Evolutionary conservation across 2,113 vertebrate genomes (phyloP), one percentile per base, ranked within the genome.

Genomic region (Nettapus auritus): DNA sequence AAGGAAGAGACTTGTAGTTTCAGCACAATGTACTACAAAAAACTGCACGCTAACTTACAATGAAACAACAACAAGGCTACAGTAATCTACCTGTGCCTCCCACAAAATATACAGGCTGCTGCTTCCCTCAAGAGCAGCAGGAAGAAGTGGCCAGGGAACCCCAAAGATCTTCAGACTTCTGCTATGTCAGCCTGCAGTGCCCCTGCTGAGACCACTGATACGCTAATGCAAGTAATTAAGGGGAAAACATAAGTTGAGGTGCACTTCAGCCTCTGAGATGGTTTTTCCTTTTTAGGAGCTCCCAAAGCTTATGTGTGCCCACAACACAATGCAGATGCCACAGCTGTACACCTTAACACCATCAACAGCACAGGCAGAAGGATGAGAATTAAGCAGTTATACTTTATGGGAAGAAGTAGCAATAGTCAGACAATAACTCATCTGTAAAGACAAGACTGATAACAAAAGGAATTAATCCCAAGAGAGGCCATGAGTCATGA

Each of bases 401-500:
- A 26, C 18, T 48, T 74, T 20, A 44, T 11, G 28, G 31, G 66
- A 77, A 89, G 25, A 14, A 84, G 17, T 17, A 75, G 1, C 40
- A 74, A 84, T 14, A 48, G 46, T 48, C 46, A 67, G 18, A 20
- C 46, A 81, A 55, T 28, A 75, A 78, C 18, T 38, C 6, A 40
- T 46, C 18, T n/a, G 10, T 48, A 69, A 87, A 4, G 34, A 48
- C 31, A 60, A 70, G 25, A 55, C 46, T 28, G 16, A 33, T 17
- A 50, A 81, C 20, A 53, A 57, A 33, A 56, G 7, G 23, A 86
- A 57, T 57, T 74, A 2, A 86, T 25, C 60, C 46, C 26, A 79
- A 66, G 63, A 80, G n/a, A 36, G 8, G 8, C 6, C 3, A 1
- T 28, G 4, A 42, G 31, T 38, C 0, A 0, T 34, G 29, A 63